Evolutionary conservation across 2,888 invertebrate genomes (phyloP).

Genomic region (Philereme transversata): DNA sequence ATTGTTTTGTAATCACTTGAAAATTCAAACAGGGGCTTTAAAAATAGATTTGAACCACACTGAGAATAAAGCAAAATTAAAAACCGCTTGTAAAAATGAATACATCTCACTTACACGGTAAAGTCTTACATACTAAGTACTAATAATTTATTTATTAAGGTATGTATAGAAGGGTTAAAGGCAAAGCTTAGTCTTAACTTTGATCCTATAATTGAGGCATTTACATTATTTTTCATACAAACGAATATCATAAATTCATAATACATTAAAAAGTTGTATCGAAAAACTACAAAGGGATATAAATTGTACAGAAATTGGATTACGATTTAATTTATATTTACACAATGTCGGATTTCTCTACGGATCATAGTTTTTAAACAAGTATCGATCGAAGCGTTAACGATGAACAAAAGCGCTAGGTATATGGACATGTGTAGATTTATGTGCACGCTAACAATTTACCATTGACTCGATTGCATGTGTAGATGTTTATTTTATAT

Average conservation of each 20-base stretch:
- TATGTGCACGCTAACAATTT: too few relatives aligned
- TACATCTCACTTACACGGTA: slow-evolving; percentile 56
- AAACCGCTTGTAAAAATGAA: slow-evolving; percentile 41
- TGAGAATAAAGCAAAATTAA: not conserved
- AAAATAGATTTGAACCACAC: too few relatives aligned
- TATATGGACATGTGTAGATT: too few relatives aligned
- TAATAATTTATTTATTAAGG: slow-evolving; percentile 3
- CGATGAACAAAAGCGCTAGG: not conserved
- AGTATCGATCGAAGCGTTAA: not conserved
- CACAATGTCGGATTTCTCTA: not conserved
- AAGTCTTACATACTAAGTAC: slow-evolving; percentile 21
- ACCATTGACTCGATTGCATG: too few relatives aligned
- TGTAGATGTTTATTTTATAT: too few relatives aligned
- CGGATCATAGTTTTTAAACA: not conserved
- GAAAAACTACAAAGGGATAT: slow-evolving; percentile 20
- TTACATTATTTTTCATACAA: slow-evolving; percentile 28
- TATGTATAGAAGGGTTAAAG: slow-evolving; percentile 67
- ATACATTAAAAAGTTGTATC: slow-evolving; percentile 15
- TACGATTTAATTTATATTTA: slow-evolving; percentile 4
- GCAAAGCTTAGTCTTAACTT: slow-evolving; percentile 66
- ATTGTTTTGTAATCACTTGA: too few relatives aligned
- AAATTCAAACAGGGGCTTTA: too few relatives aligned
- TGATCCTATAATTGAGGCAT: slow-evolving; percentile 53
- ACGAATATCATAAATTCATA: slow-evolving; percentile 8
- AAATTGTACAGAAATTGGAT: slow-evolving; percentile 21